Conservation (phyloP, 1,140 invertebrate genomes). For the Halictus rubicundus region DNA sequence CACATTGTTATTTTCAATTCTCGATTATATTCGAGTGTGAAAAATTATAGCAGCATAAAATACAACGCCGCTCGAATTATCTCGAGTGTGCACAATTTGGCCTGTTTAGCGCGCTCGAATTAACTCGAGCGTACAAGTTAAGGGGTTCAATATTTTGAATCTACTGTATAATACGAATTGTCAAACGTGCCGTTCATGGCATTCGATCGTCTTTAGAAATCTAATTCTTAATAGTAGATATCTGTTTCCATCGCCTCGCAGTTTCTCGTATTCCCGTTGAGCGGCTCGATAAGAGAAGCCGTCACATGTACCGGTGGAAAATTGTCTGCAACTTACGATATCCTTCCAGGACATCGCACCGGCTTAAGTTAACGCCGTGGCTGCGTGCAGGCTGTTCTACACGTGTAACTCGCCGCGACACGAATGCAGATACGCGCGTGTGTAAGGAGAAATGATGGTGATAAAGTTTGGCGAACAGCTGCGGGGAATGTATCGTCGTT, state of each 20-base stretch:
- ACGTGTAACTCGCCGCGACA: constrained; percentile 5
- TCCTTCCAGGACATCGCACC: background rate
- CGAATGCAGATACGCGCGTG: background rate
- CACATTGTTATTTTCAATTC: too few relatives aligned
- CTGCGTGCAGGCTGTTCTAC: background rate
- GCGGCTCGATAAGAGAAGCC: background rate
- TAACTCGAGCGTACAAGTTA: too few relatives aligned
- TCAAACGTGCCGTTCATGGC: background rate
- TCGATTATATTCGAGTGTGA: too few relatives aligned
- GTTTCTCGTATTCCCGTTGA: too few relatives aligned
- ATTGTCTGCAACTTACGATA: constrained; percentile 22
- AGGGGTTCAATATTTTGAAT: too few relatives aligned
- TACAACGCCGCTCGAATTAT: too few relatives aligned
- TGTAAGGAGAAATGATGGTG: constrained; percentile 29
- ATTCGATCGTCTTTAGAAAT: too few relatives aligned
- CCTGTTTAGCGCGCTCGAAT: too few relatives aligned
- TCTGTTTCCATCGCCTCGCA: background rate
- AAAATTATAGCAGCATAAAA: too few relatives aligned
- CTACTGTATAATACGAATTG: background rate
- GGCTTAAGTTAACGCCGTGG: constrained; percentile 3
- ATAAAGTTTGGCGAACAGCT: constrained; percentile 70
- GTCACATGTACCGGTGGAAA: background rate
- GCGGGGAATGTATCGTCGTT: constrained; percentile 71
- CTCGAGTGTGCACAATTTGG: too few relatives aligned
- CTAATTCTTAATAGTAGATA: background rate